Percentiles rank a stretch among this genome's conserved stretches.
phyloP scores from a whole-genome alignment of 2,113 vertebrate species.

The Xerus inauris region DNA sequence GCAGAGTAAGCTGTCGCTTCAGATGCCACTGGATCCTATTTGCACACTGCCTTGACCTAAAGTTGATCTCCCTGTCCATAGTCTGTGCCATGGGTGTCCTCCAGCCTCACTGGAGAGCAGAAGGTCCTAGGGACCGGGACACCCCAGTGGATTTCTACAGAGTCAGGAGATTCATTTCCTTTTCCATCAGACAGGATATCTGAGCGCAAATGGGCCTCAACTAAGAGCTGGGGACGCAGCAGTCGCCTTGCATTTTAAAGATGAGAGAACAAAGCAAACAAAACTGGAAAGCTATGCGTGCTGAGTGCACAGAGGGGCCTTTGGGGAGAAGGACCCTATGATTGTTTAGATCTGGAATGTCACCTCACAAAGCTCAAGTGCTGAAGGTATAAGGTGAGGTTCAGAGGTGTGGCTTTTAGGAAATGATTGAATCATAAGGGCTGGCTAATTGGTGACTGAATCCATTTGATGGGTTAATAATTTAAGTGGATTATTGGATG shows the following conservation, averaged over 20 bases:
- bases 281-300: accelerated
- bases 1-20: accelerated
- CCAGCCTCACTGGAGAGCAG: neutral
- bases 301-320: too few species aligned
- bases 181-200: neutral
- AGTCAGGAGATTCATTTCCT: neutral
- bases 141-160: neutral
- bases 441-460: too few species aligned
- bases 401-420: too few species aligned
- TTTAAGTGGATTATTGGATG: too few species aligned
- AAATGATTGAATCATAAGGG: too few species aligned
- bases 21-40: neutral
- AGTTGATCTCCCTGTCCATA: accelerated
- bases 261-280: neutral
- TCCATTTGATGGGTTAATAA: too few species aligned
- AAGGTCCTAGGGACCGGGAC: accelerated
- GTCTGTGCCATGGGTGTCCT: neutral
- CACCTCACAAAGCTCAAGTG: too few species aligned
- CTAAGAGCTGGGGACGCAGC: accelerated
- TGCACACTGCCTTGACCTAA: neutral
- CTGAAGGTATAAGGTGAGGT: too few species aligned
- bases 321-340: too few species aligned
- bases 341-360: too few species aligned
- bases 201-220: too few species aligned
- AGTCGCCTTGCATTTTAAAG: accelerated